These are phyloP conservation scores for Protonemura montana DNA, from an alignment of 2,888 invertebrate genomes.

Conservation along the genomic window DNA sequence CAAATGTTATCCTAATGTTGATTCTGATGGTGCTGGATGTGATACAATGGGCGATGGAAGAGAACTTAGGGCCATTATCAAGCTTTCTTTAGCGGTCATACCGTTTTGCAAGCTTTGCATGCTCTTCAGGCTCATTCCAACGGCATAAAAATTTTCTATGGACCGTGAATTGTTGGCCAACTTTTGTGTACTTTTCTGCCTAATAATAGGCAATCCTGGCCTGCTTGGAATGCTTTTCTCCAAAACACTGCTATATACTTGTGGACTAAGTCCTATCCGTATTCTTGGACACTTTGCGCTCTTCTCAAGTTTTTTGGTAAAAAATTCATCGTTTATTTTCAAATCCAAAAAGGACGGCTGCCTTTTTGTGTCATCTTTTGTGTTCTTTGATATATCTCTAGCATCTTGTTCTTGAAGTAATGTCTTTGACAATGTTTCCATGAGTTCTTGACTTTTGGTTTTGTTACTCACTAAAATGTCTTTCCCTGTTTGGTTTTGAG, in stretches of 20 bases:
- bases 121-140: slow-evolving; percentile 45
- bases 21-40: neutral
- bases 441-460: slow-evolving; percentile 4
- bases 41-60: slow-evolving; percentile 22
- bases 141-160: slow-evolving; percentile 44
- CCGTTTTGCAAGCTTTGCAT: slow-evolving; percentile 12
- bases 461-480: slow-evolving; percentile 31
- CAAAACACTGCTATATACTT: slow-evolving; percentile 9
- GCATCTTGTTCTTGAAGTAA: neutral
- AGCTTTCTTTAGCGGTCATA: slow-evolving; percentile 26
- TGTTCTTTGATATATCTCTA: neutral
- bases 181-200: slow-evolving; percentile 33
- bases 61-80: slow-evolving; percentile 43
- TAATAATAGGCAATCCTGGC: slow-evolving; percentile 43
- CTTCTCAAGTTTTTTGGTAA: slow-evolving; percentile 30
- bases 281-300: slow-evolving; percentile 15
- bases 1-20: neutral
- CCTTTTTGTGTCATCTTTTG: slow-evolving; percentile 2
- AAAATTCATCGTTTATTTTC: slow-evolving; percentile 9
- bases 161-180: slow-evolving; percentile 3
- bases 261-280: slow-evolving; percentile 19
- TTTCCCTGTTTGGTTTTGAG: slow-evolving; percentile 36
- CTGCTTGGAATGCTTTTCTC: slow-evolving; percentile 2
- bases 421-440: slow-evolving; percentile 15
- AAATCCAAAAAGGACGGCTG: neutral